Evolutionary conservation across 2,888 invertebrate species (phyloP), one percentile per base, ranked within the genome.

Genomic region (Melieria omissa): DNA sequence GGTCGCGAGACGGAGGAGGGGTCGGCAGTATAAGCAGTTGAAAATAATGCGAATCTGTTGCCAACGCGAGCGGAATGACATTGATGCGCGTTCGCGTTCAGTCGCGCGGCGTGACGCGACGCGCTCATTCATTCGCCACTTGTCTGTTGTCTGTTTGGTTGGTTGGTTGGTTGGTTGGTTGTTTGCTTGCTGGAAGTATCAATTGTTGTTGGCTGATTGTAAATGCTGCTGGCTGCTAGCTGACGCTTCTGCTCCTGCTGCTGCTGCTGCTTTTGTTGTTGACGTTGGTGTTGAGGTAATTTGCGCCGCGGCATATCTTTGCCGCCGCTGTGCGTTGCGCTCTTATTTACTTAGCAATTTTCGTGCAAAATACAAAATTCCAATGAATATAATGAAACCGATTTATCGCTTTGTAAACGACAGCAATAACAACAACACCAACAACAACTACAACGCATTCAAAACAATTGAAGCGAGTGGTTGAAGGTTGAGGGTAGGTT

Each of bases 331-430:
- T 29, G 29, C 29, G 29, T 29, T 63, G 63, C 47, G 49, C 63
- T 16, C 47, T 47, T 63, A 63, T 63, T 63, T 63, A 63, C 47
- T 63, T 63, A 46, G 46, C 63, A 63, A 63, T 47, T 63, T 61
- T 29, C 61, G 44, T 61, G 10, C 10, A 61, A 42, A 42, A 52
- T 52, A 44, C 16, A 12, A 61, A 61, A 42, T 42, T 61, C 44
- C 44, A 61, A 61, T 61, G 61, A 61, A 61, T 10, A 61, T 41
- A 41, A 61, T 61, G 61, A 41, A 61, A 61, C 4, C 61, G 61
- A 6, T 61, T 61, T 61, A 61, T 61, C 61, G 42, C 61, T 44
- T 42, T 58, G 14, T 14, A 58, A 58, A 58, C 58, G 52, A 52
- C n/a, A 52, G n/a, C 29, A 29, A 29, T 29, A 29, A 29, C 29